Conservation (phyloP, 2,113 vertebrate genomes). For the Tor tambroides region DNA sequence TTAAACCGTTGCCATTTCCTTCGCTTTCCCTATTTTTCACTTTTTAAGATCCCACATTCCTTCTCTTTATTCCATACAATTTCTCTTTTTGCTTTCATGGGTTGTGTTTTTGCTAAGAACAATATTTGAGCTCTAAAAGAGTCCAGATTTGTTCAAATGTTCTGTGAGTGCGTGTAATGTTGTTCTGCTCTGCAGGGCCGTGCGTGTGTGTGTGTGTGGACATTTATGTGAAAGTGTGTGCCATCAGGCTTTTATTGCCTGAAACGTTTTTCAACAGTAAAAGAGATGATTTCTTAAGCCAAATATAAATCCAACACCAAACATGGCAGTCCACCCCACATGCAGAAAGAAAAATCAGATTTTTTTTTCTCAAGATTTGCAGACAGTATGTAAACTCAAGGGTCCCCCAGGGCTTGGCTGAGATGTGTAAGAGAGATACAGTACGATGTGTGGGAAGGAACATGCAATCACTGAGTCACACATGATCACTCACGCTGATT, state of each 20-base stretch:
- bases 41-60: background rate
- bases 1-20: constrained; percentile 20
- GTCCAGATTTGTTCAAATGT: constrained; percentile 16
- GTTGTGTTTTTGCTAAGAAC: background rate
- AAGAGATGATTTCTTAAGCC: constrained; percentile 11
- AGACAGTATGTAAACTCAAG: constrained; percentile 36
- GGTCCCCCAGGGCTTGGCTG: constrained; percentile 28
- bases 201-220: background rate
- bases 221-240: constrained; percentile 6
- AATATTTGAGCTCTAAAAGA: background rate
- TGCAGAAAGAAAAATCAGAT: background rate
- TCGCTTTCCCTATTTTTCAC: constrained; percentile 4
- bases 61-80: background rate
- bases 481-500: background rate
- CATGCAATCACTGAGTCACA: background rate
- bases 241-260: background rate
- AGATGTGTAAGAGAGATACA: constrained; percentile 19
- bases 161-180: constrained; percentile 9
- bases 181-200: background rate
- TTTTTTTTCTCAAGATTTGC: constrained; percentile 8
- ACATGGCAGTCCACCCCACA: constrained; percentile 5
- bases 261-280: constrained; percentile 5
- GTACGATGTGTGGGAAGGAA: background rate
- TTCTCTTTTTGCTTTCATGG: background rate
- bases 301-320: constrained; percentile 37